Percentiles rank a stretch among this genome's conserved stretches.
phyloP scores from a whole-genome alignment of 2,797 vertebrate genomes.

The Garrulus glandarius region DNA sequence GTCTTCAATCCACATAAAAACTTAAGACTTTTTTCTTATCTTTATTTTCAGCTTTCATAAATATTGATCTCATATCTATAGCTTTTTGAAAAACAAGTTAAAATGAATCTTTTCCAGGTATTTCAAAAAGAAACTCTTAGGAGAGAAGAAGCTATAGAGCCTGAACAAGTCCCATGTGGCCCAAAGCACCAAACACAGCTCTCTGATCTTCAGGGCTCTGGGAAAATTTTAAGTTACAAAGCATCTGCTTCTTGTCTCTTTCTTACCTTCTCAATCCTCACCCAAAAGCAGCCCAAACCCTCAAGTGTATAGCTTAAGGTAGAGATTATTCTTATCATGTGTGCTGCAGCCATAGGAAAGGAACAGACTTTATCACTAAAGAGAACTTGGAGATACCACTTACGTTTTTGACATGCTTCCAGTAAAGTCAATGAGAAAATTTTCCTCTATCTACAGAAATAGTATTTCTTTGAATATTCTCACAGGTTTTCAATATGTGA shows the following conservation, averaged over 20 bases:
- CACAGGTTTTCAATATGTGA: neutral
- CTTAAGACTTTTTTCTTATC: neutral
- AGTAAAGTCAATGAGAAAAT: neutral
- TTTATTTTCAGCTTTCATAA: neutral
- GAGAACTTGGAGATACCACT: neutral
- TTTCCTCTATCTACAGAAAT: neutral
- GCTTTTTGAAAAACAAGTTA: neutral
- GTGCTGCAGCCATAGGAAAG: neutral
- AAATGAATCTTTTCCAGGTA: neutral
- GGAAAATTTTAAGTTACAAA: neutral
- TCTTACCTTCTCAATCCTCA: neutral
- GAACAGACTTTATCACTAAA: neutral
- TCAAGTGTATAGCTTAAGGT: neutral
- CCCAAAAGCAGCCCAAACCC: neutral
- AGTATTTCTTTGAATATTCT: neutral
- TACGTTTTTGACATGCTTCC: neutral
- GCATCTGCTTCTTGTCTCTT: neutral
- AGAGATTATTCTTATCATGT: conserved; percentile 3
- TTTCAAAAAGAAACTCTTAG: neutral
- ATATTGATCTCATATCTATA: neutral
- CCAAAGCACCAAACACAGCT: neutral
- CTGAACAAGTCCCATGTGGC: neutral
- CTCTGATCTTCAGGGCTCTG: neutral
- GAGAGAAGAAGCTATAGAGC: neutral
- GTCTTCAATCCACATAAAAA: neutral